Percentiles rank a stretch among this genome's conserved stretches.
These are phyloP conservation scores for Drosophila longiperda DNA, from an alignment of 2,888 invertebrate genomes.

Conservation along the genomic window DNA sequence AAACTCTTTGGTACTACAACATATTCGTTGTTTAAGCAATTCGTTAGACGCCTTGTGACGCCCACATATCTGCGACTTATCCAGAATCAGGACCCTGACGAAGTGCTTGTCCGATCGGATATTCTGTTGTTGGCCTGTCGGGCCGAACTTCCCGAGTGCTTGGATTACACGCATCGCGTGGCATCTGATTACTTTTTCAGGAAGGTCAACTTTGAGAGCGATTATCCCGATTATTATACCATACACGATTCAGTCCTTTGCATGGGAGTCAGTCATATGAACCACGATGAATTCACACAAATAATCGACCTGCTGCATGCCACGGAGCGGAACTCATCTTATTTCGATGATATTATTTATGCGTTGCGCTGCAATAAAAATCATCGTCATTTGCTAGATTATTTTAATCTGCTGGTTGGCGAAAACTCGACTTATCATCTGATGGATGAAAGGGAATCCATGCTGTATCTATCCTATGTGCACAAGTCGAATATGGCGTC, in stretches of 20 bases:
- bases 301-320: conserved; percentile 61
- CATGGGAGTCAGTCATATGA: conserved; percentile 72
- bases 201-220: conserved; percentile 46
- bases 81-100: conserved; percentile 18
- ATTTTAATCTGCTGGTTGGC: conserved; percentile 72
- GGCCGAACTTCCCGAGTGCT: conserved; percentile 76
- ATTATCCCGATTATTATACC: conserved; percentile 57
- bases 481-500: conserved; percentile 74
- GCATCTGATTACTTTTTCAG: conserved; percentile 74
- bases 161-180: conserved; percentile 68
- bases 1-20: conserved; percentile 73
- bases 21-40: conserved; percentile 69
- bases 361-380: conserved; percentile 78
- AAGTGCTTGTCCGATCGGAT: conserved; percentile 38
- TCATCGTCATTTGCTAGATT: conserved; percentile 68
- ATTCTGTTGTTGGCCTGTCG: conserved; percentile 76
- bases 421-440: conserved; percentile 73
- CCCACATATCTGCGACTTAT: conserved; percentile 68
- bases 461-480: conserved; percentile 75
- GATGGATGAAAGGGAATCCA: conserved; percentile 68
- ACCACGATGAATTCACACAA: conserved; percentile 69
- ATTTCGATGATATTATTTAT: conserved; percentile 79
- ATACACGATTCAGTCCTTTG: conserved; percentile 73
- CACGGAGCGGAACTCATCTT: conserved; percentile 49
- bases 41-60: conserved; percentile 69